Evolutionary conservation across 2,888 invertebrate species (phyloP), one percentile per base, ranked within the genome.

Genomic region (Pandemis heparana): DNA sequence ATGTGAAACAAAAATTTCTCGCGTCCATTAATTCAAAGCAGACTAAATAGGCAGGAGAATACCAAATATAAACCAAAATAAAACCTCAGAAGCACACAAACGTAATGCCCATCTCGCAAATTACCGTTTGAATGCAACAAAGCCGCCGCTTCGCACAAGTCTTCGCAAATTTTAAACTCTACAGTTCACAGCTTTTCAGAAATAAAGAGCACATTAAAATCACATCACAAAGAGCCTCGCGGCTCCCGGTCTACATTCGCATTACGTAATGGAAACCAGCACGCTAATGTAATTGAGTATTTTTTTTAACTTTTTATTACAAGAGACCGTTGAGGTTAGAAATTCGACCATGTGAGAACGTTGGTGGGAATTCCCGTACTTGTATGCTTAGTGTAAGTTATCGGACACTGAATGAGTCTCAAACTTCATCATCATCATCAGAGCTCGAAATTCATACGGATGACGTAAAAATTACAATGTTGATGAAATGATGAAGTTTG

Each of bases 241-340:
- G 74, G 77, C 75, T 77, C 80, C 79, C 77, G 78, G 75, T 77
- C 75, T 77, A 81, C 12, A 12, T 7, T 79, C 84, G 81, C 82
- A 82, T 87, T 87, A 83, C 82, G 86, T 87, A 89, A 89, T 88
- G 83, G 84, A 79, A 83, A 82, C 84, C 81, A 81, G 79, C 84
- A 82, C 83, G 88, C 87, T 92, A 92, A 91, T 92, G 92, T 92
- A 91, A 92, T 92, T 91, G 91, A 86, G 82, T 85, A 81, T 82
- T 85, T 84, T 32, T 86, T 64, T 60, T 65, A 65, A n/a, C 32
- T 39, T 83, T 85, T 87, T 87, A 83, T 82, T 84, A 87, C 81
- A 82, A 83, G 81, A 18, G 23, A 10, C 46, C 78, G 79, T 81
- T 83, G 86, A 81, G 86, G 84, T 86, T 85, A 82, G 79, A 23